Evolutionary conservation across 2,113 vertebrate species (phyloP), one percentile per base, ranked within the genome.

Genomic region (Ophiodon elongatus): DNA sequence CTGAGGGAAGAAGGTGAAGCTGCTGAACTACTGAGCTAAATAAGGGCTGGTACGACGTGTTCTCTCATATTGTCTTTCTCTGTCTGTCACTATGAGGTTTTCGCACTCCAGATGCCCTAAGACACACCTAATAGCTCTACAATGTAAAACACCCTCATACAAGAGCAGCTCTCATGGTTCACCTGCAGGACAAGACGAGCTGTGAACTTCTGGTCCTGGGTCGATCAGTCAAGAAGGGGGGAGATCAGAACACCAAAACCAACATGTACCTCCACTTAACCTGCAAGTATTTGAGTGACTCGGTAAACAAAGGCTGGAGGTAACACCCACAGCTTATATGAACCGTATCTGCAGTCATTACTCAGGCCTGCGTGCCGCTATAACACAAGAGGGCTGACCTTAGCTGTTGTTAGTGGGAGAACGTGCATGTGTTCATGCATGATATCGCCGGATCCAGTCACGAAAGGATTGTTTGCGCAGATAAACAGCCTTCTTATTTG

Each of bases 401-500:
- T 25, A 68, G 56, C 59, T 60, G 67, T 69, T 74, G 76, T 64
- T 39, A 79, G 33, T 10, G 6, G 47, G 33, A 65, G 62, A 60
- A 68, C 14, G 72, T 68, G 54, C 64, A 64, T 35, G 59, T 43
- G 35, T 74, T 79, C 17, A 54, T 14, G 62, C 21, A 59, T 78
- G 77, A 60, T 60, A 75, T 72, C 41, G 31, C 35, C 2, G 2
- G 68, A 84, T 79, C 75, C 79, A 67, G 45, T 79, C 76, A 73
- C n/a, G 27, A 67, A 80, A 74, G 88, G 76, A 76, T 85, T 70
- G 67, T 83, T 84, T n/a, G 79, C 47, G 17, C 70, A 91, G 88
- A 92, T 92, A 91, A 89, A 92, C 86, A 88, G n/a, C 77, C 66
- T 77, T 89, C 84, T 66, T 21, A 1, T 87, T 85, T 83, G 83